These are phyloP conservation scores for Hydropotes inermis DNA, from an alignment of 2,113 vertebrate genomes.

Conservation along the genomic window DNA sequence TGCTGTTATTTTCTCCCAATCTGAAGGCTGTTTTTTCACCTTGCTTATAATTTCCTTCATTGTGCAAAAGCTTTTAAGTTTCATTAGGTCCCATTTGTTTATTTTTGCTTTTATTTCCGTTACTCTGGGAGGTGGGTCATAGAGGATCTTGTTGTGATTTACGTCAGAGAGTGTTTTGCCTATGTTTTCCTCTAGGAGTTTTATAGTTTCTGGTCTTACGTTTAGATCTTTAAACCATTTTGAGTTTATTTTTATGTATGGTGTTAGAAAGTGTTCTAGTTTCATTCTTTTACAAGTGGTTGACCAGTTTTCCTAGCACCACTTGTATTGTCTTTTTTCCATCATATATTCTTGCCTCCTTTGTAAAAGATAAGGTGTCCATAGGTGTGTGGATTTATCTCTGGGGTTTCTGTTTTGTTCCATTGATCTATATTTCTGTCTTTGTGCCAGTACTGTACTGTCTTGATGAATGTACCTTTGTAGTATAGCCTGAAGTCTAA, in stretches of 20 bases:
- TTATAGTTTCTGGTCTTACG: background rate
- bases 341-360: background rate
- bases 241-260: background rate
- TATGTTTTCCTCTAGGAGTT: background rate
- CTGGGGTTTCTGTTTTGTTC: background rate
- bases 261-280: background rate
- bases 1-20: background rate
- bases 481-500: background rate
- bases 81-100: background rate
- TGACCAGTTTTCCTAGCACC: background rate
- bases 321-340: background rate
- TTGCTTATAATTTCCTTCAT: background rate
- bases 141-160: background rate
- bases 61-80: background rate
- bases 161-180: background rate
- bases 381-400: background rate
- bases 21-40: background rate
- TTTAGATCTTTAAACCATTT: background rate
- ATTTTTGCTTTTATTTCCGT: background rate
- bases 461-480: background rate
- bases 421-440: background rate
- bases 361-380: background rate
- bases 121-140: background rate
- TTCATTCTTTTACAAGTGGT: background rate
- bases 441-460: background rate